Base-by-base conservation (phyloP, 2,113 vertebrate species). In the Pachycephala philippinensis region DNA sequence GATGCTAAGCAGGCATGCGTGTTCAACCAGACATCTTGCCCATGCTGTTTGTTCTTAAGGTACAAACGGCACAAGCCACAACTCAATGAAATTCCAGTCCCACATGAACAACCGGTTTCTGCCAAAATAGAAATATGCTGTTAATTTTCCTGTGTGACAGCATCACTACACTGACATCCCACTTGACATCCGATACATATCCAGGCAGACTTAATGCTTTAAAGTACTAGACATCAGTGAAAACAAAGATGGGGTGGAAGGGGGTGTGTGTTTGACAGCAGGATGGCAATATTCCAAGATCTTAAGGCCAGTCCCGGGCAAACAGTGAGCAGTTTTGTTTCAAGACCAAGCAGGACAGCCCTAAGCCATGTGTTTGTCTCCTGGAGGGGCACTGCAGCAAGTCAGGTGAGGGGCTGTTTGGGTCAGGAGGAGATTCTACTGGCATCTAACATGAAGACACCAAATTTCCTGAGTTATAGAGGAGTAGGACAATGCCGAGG, bases 391-490 rank as follows among this genome's bases (percentile, higher is more conserved):
- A 60, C 2, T 39, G 35, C 30, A 86, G 13, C 39, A 77, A 61
- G 45, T 6, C 0, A 1, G 7, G 8, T 37, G 11, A 1, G 1
- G 10, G 8, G 21, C 22, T 61, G 7, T 15, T 90, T 40, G 23
- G 3, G 12, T 40, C 7, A 2, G 37, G 22, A 89, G 21, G 35
- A 54, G 17, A 33, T 19, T 22, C 22, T 26, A n/a, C 30, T 35
- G 35, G 6, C 42, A 30, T 50, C 47, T 80, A 7, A n/a, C 1
- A 1, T 10, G 12, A 91, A 45, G 64, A 50, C 14, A 11, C 6
- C 6, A 14, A 22, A 72, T 45, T 86, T 45, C 10, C 15, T 63
- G 10, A 0, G 0, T 80, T 47, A 30, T 1, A 30, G 30, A 56
- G 53, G 16, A 86, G 12, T 7, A 50, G 27, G 30, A 23, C 15